Evolutionary conservation across 2,797 vertebrate species (phyloP).

Genomic region (Paratrypauchen microcephalus): DNA sequence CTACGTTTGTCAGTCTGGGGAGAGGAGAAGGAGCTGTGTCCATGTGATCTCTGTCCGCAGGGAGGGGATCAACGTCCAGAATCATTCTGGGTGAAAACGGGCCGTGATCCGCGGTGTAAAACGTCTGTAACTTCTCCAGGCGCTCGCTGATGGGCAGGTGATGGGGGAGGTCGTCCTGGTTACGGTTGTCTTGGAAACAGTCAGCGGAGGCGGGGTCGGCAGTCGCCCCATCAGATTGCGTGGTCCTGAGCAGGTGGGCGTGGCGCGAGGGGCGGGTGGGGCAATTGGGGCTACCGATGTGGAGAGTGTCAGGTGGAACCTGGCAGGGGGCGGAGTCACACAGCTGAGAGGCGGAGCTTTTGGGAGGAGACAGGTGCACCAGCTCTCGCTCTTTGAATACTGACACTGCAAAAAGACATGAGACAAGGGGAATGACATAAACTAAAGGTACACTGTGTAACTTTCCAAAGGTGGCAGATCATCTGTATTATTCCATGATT

Average conservation of each 20-base stretch:
- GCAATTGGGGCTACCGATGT: conserved; percentile 49
- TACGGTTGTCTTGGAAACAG: conserved; percentile 56
- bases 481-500: no score
- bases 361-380: conserved; percentile 67
- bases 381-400: conserved; percentile 75
- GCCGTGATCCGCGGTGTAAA: conserved; percentile 64
- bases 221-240: conserved; percentile 51
- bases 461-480: no score
- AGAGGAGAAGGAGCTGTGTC: conserved; percentile 65
- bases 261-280: conserved; percentile 37
- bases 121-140: conserved; percentile 67
- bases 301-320: conserved; percentile 58
- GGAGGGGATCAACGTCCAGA: conserved; percentile 55
- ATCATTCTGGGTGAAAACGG: conserved; percentile 65
- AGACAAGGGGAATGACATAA: no score
- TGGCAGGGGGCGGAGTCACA: conserved; percentile 74
- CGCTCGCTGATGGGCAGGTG: conserved; percentile 53
- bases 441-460: no score
- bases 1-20: conserved; percentile 69
- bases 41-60: conserved; percentile 50
- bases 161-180: conserved; percentile 42
- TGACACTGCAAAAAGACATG: conserved; percentile 69
- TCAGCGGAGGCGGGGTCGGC: conserved; percentile 40
- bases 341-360: conserved; percentile 67
- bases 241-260: conserved; percentile 60